Percentiles rank a stretch among this genome's conserved stretches.
phyloP scores from a whole-genome alignment of 2,797 vertebrate genomes.

The Lagocephalus sceleratus region DNA sequence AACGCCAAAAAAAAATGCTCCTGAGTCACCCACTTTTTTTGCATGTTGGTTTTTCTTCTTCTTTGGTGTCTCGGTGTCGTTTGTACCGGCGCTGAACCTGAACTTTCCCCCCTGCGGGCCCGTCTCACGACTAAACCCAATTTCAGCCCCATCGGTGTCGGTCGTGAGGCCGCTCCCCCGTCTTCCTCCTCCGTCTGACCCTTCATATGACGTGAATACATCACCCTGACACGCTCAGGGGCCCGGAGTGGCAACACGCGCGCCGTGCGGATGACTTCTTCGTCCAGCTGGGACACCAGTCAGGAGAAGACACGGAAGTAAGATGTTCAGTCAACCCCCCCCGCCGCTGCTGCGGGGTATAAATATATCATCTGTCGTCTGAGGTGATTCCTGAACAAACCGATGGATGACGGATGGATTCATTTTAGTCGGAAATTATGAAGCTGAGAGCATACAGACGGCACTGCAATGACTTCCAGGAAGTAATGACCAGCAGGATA shows the following conservation, averaged over 20 bases:
- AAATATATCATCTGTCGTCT: constrained; percentile 1
- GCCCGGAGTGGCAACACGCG: constrained; percentile 14
- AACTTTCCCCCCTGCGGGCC: constrained; percentile 30
- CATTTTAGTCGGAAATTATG: constrained; percentile 9
- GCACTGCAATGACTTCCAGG: constrained; percentile 8
- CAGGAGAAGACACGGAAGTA: neutral
- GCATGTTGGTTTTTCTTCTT: constrained; percentile 1
- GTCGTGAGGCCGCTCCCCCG: constrained; percentile 32
- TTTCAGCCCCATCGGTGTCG: constrained; percentile 40
- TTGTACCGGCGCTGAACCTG: constrained; percentile 7
- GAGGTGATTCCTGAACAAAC: constrained; percentile 11
- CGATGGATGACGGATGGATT: constrained; percentile 9
- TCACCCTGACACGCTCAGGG: constrained; percentile 22
- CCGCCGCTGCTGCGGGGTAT: neutral
- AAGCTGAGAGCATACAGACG: neutral
- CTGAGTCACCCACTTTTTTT: neutral
- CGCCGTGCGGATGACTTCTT: constrained; percentile 13
- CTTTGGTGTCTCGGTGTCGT: neutral
- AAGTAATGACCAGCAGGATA: constrained; percentile 1
- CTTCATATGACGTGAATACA: constrained; percentile 41
- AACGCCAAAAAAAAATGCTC: neutral
- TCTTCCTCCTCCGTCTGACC: constrained; percentile 35
- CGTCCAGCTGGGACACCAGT: constrained; percentile 10
- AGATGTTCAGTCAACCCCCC: neutral
- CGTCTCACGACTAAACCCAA: constrained; percentile 38